Conservation (phyloP, 2,113 vertebrate species). For the Dissostichus mawsoni region DNA sequence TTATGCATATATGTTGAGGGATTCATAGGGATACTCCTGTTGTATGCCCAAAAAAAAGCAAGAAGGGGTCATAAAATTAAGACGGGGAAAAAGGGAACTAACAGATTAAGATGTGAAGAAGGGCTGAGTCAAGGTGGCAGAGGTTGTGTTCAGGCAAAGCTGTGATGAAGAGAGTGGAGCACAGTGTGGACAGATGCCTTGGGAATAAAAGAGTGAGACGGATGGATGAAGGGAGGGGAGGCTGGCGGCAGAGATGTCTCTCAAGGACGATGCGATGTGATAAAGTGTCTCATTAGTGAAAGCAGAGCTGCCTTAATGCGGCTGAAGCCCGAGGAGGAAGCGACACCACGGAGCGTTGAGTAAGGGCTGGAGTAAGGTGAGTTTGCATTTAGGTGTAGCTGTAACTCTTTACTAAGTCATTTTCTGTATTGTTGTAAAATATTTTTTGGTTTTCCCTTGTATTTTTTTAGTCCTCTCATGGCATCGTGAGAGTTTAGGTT, state of each 20-base stretch:
- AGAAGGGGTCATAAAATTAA: not conserved
- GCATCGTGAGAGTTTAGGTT: no score
- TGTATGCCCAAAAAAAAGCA: not conserved
- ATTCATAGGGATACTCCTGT: no score
- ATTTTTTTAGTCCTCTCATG: no score
- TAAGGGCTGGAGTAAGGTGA: conserved; percentile 14
- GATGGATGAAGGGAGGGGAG: conserved; percentile 20
- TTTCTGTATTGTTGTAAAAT: no score
- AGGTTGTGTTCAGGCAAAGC: conserved; percentile 22
- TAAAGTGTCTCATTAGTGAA: conserved; percentile 62
- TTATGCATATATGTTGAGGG: not conserved
- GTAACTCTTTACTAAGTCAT: not conserved
- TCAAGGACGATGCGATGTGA: conserved; percentile 53
- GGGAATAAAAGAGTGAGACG: conserved; percentile 32
- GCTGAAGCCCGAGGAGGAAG: conserved; percentile 18
- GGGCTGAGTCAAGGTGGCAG: conserved; percentile 10
- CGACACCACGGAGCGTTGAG: conserved; percentile 28
- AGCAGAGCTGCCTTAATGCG: conserved; percentile 25
- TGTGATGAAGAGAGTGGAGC: not conserved
- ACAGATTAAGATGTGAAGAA: not conserved
- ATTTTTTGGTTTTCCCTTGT: no score
- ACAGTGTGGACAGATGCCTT: conserved; percentile 14
- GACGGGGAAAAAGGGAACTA: not conserved
- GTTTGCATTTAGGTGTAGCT: conserved; percentile 2
- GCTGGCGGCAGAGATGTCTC: conserved; percentile 18